A percentile compares a stretch with the other conserved stretches of the same genome.
Evolutionary conservation across 2,888 invertebrate genomes (phyloP).

Genomic region (Tortricodes alternella): DNA sequence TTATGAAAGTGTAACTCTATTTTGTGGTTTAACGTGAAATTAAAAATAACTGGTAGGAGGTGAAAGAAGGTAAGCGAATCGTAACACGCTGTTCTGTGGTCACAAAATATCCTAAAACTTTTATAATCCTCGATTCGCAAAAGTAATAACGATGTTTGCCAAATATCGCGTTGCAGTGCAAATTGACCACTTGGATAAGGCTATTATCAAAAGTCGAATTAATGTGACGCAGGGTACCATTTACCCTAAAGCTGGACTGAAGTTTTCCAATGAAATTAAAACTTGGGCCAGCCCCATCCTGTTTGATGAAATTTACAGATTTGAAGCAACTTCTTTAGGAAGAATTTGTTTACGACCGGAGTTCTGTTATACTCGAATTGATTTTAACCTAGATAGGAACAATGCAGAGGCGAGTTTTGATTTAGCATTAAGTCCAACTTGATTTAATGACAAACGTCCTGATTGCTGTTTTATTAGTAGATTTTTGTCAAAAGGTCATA

Average conservation of each 20-base stretch:
- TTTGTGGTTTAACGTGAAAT: too few species aligned
- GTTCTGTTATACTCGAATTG: constrained; percentile 1
- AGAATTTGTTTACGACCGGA: constrained; percentile 14
- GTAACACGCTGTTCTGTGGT: too few species aligned
- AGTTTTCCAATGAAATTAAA: constrained; percentile 52
- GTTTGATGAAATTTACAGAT: constrained; percentile 35
- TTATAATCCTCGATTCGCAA: background rate
- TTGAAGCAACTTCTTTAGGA: constrained; percentile 12
- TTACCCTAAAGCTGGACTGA: constrained; percentile 35
- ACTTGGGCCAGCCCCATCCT: constrained; percentile 39
- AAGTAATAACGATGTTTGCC: constrained; percentile 2
- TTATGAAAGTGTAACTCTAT: too few species aligned
- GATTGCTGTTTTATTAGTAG: too few species aligned
- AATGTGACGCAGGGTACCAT: constrained; percentile 48
- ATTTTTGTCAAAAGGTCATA: too few species aligned
- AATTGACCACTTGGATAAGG: constrained; percentile 33
- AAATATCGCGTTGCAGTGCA: constrained; percentile 29
- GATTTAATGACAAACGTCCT: background rate
- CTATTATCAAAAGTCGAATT: constrained; percentile 47
- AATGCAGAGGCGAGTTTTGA: background rate
- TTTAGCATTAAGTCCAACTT: background rate
- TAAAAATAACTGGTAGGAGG: too few species aligned
- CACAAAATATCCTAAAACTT: background rate
- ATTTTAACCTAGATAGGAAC: background rate
- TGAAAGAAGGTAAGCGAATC: too few species aligned